Percentiles rank a stretch among this genome's conserved stretches.
Evolutionary conservation across 2,797 vertebrate genomes (phyloP).

Genomic region (Alectoris magna): DNA sequence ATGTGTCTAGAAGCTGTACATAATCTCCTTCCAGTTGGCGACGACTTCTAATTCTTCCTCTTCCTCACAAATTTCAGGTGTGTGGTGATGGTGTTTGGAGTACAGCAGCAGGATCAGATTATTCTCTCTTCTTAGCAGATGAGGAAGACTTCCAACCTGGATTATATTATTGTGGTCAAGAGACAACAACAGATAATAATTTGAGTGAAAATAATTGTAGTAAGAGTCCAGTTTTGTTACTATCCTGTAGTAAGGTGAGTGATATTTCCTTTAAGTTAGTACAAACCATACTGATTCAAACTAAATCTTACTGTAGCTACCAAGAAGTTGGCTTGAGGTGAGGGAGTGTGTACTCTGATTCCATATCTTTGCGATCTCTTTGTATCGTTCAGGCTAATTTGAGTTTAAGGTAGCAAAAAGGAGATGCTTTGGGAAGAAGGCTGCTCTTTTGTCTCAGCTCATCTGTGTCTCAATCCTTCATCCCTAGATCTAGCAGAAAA

Average conservation of each 20-base stretch:
- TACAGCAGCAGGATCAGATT: constrained; percentile 87
- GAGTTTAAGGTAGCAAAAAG: neutral
- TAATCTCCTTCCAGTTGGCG: neutral
- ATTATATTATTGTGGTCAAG: constrained; percentile 92
- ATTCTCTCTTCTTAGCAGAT: constrained; percentile 92
- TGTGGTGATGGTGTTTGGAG: constrained; percentile 90
- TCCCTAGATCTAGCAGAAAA: neutral
- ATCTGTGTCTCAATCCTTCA: neutral
- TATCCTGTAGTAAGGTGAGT: constrained; percentile 91
- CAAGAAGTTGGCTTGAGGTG: neutral
- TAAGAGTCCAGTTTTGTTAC: constrained; percentile 86
- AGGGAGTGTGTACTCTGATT: neutral
- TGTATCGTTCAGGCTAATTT: neutral
- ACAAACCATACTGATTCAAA: neutral
- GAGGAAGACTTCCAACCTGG: constrained; percentile 94
- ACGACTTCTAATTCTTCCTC: neutral
- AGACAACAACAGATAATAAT: constrained; percentile 75
- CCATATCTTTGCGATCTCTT: neutral
- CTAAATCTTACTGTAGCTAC: neutral
- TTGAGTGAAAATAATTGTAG: constrained; percentile 78
- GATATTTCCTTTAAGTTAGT: neutral
- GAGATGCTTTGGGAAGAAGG: neutral
- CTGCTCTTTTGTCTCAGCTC: neutral
- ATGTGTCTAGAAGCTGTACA: neutral
- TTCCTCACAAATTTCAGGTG: constrained; percentile 77